Conservation (phyloP, 2,888 invertebrate species). For the Anthophora plumipes region DNA sequence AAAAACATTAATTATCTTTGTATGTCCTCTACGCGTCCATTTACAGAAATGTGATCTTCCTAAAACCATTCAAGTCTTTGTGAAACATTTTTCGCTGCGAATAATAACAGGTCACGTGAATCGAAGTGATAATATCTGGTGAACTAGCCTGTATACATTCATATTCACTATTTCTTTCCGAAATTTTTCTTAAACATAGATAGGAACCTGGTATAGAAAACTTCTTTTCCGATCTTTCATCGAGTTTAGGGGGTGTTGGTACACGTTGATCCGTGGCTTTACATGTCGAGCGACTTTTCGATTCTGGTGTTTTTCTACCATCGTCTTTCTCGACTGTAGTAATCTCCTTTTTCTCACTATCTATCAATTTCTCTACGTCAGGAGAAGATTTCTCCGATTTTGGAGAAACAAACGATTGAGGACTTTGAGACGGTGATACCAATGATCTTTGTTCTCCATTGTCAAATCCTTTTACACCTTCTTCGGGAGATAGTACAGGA, state of each 20-base stretch:
- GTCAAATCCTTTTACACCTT: constrained; percentile 78
- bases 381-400: background rate
- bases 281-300: constrained; percentile 46
- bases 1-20: too few species aligned
- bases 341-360: constrained; percentile 65
- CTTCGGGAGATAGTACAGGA: constrained; percentile 44
- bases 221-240: constrained; percentile 58
- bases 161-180: background rate
- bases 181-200: constrained; percentile 4
- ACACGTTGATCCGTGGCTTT: constrained; percentile 30
- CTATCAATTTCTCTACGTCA: constrained; percentile 32
- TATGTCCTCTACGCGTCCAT: too few species aligned
- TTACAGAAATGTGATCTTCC: too few species aligned
- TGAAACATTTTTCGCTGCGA: too few species aligned
- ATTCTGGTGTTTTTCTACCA: constrained; percentile 41
- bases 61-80: too few species aligned
- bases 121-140: too few species aligned
- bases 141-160: too few species aligned
- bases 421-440: constrained; percentile 60
- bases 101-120: too few species aligned
- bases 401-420: constrained; percentile 62
- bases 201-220: constrained; percentile 69
- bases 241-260: constrained; percentile 51
- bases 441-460: constrained; percentile 78
- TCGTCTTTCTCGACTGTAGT: constrained; percentile 61